Base-by-base conservation (phyloP, 2,888 invertebrate genomes). In the Silvanus unidentatus region DNA sequence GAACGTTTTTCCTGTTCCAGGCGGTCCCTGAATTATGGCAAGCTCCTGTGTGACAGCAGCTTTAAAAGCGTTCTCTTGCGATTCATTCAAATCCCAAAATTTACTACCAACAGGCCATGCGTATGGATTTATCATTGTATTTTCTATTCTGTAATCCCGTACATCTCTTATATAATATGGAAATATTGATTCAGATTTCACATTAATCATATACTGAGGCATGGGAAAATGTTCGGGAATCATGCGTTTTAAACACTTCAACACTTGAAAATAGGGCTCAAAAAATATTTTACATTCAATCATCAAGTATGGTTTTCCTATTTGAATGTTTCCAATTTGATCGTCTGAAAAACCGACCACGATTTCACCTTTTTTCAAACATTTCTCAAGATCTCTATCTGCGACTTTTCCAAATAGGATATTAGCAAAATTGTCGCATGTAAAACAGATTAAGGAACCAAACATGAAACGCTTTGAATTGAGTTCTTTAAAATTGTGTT, bases 1-100 rank as follows among this genome's bases (percentile, higher is more conserved):
- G 65, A 77, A 86, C 0, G 91, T 90, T 74, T 91, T 92, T 0
- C 91, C 92, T 0, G 91, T 91, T 1, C 92, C 92, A 0, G 92
- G 91, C 0, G 91, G 91, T 0, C 92, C 92, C 74, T 91, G 91
- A 48, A 91, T 86, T 0, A 90, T 76, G 0, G 80, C 80, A 52
- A 91, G 81, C 69, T 89, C 84, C 59, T 78, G 75, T 0, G 79
- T 82, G 1, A 92, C 60, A 0, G 87, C 86, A 27, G 79, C 75
- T 54, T 77, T 74, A 57, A 80, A 81, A 0, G 91, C 90, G 29
- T 68, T 63, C 47, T 75, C 69, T 69, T 92, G 91, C 1, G 81
- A 79, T 4, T 72, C 64, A 64, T 90, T 86, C 2, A 90, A 69
- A 28, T 71, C 69, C 37, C 40, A 43, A 37, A 50, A 48, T 8